These are phyloP conservation scores for Sebastes itinus DNA, from an alignment of 2,797 vertebrate species.

Conservation along the genomic window DNA sequence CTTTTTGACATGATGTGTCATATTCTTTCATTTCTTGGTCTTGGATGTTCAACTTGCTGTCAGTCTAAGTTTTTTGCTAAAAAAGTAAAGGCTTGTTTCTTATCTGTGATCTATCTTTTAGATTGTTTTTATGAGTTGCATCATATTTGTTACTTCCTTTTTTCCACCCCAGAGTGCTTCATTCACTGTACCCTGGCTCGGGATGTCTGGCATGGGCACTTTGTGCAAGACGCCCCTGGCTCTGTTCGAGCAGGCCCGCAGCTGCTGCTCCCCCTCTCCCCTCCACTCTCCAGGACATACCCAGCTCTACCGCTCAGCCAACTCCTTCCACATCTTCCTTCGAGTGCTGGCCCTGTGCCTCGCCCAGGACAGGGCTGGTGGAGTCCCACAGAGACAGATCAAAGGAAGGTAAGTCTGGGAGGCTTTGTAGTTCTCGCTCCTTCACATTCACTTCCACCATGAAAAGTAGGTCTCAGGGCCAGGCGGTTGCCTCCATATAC, in stretches of 20 bases:
- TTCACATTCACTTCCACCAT: conserved; percentile 25
- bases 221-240: conserved; percentile 87
- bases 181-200: conserved; percentile 93
- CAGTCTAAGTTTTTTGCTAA: background rate
- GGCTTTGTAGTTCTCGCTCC: conserved; percentile 27
- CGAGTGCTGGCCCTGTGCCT: conserved; percentile 90
- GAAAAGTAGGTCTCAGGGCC: conserved; percentile 14
- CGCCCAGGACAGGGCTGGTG: conserved; percentile 82
- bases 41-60: background rate
- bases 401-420: conserved; percentile 90
- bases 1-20: background rate
- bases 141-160: background rate
- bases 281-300: conserved; percentile 73
- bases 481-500: background rate
- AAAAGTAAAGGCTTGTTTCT: background rate
- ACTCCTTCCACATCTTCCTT: conserved; percentile 95
- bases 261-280: conserved; percentile 81
- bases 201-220: conserved; percentile 86
- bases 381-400: conserved; percentile 95
- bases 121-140: background rate
- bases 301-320: conserved; percentile 88
- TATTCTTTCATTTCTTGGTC: background rate
- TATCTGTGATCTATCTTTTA: background rate
- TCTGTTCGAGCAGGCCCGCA: conserved; percentile 88
- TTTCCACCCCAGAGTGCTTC: conserved; percentile 82